Conservation (phyloP, 1,140 invertebrate genomes). For the Drosophila azteca region DNA sequence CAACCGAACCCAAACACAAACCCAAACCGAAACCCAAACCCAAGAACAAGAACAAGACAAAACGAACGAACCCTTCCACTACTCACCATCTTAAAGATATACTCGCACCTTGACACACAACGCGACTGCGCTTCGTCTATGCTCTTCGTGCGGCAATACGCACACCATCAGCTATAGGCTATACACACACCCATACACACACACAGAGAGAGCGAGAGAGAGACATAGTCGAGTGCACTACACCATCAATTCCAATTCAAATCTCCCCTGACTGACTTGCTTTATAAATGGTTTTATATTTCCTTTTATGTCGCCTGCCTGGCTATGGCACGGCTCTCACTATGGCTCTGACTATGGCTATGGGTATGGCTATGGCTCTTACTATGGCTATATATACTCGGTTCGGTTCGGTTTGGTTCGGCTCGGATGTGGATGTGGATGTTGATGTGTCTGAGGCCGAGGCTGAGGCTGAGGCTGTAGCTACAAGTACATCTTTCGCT, state of each 20-base stretch:
- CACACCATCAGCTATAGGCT: no score
- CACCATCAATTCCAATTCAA: slow-evolving; percentile 82
- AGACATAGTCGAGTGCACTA: slow-evolving; percentile 64
- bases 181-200: slow-evolving; percentile 16
- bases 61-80: slow-evolving; percentile 59
- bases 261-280: slow-evolving; percentile 81
- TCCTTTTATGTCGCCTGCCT: slow-evolving; percentile 74
- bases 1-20: slow-evolving; percentile 28
- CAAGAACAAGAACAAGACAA: slow-evolving; percentile 12
- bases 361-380: slow-evolving; percentile 25
- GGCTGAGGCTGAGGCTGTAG: slow-evolving; percentile 20
- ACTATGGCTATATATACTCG: slow-evolving; percentile 44
- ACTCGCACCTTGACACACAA: slow-evolving; percentile 74
- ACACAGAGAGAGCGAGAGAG: slow-evolving; percentile 31
- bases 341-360: slow-evolving; percentile 43
- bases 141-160: slow-evolving; percentile 14
- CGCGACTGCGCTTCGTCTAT: slow-evolving; percentile 70
- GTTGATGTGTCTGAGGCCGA: slow-evolving; percentile 24
- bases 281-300: slow-evolving; percentile 83
- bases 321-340: slow-evolving; percentile 50
- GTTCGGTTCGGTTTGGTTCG: slow-evolving; percentile 23
- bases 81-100: slow-evolving; percentile 63
- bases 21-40: slow-evolving; percentile 24
- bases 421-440: slow-evolving; percentile 36
- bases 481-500: slow-evolving; percentile 52